Percentiles rank a stretch among this genome's conserved stretches.
Evolutionary conservation across 2,113 vertebrate species (phyloP).

Genomic region (Percina caprodes): DNA sequence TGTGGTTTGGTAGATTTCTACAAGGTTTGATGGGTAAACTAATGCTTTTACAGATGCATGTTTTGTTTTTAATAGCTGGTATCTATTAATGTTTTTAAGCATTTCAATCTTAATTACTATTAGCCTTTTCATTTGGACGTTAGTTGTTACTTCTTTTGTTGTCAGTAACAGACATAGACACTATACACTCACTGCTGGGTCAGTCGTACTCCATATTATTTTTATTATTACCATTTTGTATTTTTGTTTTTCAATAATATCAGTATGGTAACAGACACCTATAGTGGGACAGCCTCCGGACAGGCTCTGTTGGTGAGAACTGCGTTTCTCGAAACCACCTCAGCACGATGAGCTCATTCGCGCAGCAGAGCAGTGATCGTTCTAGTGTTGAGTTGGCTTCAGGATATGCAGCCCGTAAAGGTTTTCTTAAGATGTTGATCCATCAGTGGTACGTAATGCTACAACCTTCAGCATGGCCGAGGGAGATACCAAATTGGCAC

Average conservation of each 20-base stretch:
- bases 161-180: constrained; percentile 91
- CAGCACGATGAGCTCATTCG: not conserved
- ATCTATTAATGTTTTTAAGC: constrained; percentile 97
- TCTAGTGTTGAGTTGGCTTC: not conserved
- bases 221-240: constrained; percentile 70
- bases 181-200: constrained; percentile 98
- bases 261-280: constrained; percentile 85
- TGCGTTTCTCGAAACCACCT: constrained; percentile 35
- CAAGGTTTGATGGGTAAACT: constrained; percentile 87
- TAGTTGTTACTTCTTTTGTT: constrained; percentile 86
- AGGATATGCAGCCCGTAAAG: constrained; percentile 43
- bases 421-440: constrained; percentile 76
- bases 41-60: constrained; percentile 89
- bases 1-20: constrained; percentile 88
- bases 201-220: constrained; percentile 93
- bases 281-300: constrained; percentile 86
- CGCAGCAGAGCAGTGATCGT: not conserved
- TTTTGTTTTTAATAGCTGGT: constrained; percentile 94
- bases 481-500: constrained; percentile 52
- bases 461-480: constrained; percentile 71
- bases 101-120: constrained; percentile 91
- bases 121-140: constrained; percentile 89
- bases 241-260: constrained; percentile 85
- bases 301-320: constrained; percentile 81
- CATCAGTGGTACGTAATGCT: constrained; percentile 83